Base-by-base conservation (phyloP, 1,140 invertebrate species). In the Drosophila punjabiensis region DNA sequence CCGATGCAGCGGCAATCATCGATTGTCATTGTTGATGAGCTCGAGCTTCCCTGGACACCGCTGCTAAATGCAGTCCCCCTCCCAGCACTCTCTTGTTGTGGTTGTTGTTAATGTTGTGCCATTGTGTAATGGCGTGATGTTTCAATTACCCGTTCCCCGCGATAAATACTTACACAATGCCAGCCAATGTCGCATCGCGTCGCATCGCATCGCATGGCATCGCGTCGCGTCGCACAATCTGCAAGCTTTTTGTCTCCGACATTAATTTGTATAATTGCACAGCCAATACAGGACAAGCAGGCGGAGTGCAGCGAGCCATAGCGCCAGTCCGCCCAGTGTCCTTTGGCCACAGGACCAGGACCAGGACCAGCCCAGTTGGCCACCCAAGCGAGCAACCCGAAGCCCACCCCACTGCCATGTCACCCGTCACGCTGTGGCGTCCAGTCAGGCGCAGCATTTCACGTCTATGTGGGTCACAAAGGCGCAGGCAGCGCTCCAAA, bases 181-280 rank as follows among this genome's bases (percentile, higher is more conserved):
- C 69, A 71, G 30, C 8, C 20, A 18, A 24, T 24, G 30, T 50
- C 48, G 47, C 47, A 48, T 48, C 13, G 41, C 41, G 9, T 45
- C n/a, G 43, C 43, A 45, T 45, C 9, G 37, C 20, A 6, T 47
- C 13, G 20, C 45, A 13, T 47, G 2, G 43, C 43, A 2, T 30
- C 9, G 56, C 63, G 39, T 20, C 32, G 53, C 53, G 10, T 65
- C 53, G 74, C 75, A 39, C 55, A 86, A 86, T 86, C 79, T 82
- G 74, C 53, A 41, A 76, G 58, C 65, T 63, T 79, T 79, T 86
- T 86, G 65, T 81, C 65, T 81, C 18, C 47, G 43, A 75, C 76
- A 86, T 85, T 86, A 86, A 86, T 85, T 86, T 86, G 79, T 86
- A 86, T 85, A 86, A 85, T 85, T 85, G 82, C 77, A 85, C 62